These are phyloP conservation scores for Iphiclides podalirius DNA, from an alignment of 2,888 invertebrate species.

Conservation along the genomic window DNA sequence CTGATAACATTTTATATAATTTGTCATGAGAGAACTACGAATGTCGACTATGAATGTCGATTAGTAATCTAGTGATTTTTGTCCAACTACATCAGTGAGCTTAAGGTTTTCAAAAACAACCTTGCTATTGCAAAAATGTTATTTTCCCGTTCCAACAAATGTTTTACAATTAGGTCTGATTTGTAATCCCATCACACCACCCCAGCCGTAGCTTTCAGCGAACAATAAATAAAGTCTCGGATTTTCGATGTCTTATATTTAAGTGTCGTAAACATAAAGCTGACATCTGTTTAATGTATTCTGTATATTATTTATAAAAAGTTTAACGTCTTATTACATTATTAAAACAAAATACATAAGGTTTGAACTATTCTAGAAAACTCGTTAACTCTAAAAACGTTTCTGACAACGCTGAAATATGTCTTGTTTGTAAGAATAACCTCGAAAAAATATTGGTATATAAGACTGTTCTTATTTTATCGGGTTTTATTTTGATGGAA, in stretches of 20 bases:
- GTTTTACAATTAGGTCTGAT: not conserved
- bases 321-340: not conserved
- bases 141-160: not conserved
- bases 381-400: too few species aligned
- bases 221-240: not conserved
- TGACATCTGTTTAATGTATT: not conserved
- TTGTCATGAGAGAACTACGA: too few species aligned
- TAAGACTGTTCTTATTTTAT: too few species aligned
- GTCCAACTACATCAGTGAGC: too few species aligned
- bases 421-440: too few species aligned
- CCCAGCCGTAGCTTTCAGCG: not conserved
- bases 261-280: not conserved
- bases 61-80: too few species aligned
- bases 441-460: too few species aligned
- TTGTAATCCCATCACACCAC: not conserved
- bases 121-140: not conserved
- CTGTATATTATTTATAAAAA: not conserved
- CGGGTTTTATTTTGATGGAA: too few species aligned
- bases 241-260: not conserved
- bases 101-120: not conserved
- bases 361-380: too few species aligned
- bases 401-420: too few species aligned
- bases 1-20: too few species aligned
- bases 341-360: not conserved
- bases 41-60: too few species aligned